phyloP scores from a whole-genome alignment of 2,113 vertebrate genomes.

The Ptilonorhynchus violaceus region DNA sequence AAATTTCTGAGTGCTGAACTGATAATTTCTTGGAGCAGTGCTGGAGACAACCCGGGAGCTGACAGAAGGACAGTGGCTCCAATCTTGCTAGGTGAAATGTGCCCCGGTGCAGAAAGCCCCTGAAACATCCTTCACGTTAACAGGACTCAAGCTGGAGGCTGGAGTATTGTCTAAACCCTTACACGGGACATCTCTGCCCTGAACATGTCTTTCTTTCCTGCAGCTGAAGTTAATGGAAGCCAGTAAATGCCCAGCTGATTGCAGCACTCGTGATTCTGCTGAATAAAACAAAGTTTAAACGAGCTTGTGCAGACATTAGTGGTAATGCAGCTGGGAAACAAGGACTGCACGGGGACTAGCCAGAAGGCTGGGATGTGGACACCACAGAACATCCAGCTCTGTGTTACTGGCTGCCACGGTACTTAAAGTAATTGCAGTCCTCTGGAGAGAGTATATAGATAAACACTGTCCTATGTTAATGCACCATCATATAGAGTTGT shows the following conservation, averaged over 20 bases:
- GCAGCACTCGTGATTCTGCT: neutral
- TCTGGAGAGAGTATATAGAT: neutral
- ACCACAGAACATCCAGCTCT: neutral
- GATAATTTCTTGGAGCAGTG: neutral
- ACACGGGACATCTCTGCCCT: neutral
- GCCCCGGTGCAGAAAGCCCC: neutral
- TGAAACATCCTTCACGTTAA: neutral
- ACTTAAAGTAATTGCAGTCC: neutral
- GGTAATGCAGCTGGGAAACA: neutral
- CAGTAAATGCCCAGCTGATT: neutral
- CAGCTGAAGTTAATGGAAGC: neutral
- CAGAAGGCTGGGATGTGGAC: neutral
- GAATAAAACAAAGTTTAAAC: slow-evolving; percentile 14
- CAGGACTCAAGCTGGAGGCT: neutral
- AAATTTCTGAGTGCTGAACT: neutral
- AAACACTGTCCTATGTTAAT: slow-evolving; percentile 7
- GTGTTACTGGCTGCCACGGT: neutral
- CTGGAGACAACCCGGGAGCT: neutral
- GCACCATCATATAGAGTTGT: slow-evolving; percentile 7
- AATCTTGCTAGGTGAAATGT: neutral
- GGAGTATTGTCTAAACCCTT: neutral
- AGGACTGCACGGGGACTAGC: neutral
- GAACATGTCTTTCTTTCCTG: neutral
- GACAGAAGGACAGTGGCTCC: neutral
- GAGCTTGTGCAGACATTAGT: neutral